Evolutionary conservation across 2,888 invertebrate species (phyloP).

Genomic region (Drosophila borealis): DNA sequence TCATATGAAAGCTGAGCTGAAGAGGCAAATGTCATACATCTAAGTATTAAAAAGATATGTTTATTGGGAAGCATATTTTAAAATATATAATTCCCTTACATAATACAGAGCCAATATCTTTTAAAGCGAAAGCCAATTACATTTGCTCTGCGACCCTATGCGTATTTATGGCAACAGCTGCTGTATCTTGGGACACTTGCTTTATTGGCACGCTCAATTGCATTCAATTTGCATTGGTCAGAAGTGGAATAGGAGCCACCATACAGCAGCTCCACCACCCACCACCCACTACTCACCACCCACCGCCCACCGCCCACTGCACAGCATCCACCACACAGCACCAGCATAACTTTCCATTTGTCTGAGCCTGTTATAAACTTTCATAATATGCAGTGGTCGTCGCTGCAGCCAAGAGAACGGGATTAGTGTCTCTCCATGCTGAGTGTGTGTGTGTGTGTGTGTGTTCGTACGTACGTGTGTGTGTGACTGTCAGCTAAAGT

Average conservation of each 20-base stretch:
- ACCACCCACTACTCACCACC: background rate
- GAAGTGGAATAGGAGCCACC: slow-evolving; percentile 23
- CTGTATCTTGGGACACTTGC: slow-evolving; percentile 10
- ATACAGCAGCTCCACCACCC: background rate
- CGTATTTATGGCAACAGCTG: slow-evolving; percentile 17
- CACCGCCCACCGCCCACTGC: background rate
- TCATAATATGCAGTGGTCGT: slow-evolving; percentile 44
- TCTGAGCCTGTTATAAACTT: slow-evolving; percentile 54
- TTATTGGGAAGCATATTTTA: no score
- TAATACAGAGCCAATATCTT: background rate
- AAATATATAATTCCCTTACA: no score
- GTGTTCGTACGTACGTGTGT: background rate
- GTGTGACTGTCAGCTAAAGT: slow-evolving; percentile 45
- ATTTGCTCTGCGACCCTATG: slow-evolving; percentile 28
- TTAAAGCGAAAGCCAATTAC: slow-evolving; percentile 42
- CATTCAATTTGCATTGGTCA: slow-evolving; percentile 71
- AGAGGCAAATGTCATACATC: no score
- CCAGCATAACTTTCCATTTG: slow-evolving; percentile 60
- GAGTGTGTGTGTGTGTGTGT: slow-evolving; percentile 3
- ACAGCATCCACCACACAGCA: background rate
- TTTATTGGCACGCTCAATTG: slow-evolving; percentile 43
- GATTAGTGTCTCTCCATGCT: slow-evolving; percentile 33
- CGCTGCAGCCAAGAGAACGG: slow-evolving; percentile 36
- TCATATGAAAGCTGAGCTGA: no score
- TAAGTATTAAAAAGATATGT: no score